These are phyloP conservation scores for Phymastichus coffea DNA, from an alignment of 1,140 invertebrate species.

Conservation along the genomic window DNA sequence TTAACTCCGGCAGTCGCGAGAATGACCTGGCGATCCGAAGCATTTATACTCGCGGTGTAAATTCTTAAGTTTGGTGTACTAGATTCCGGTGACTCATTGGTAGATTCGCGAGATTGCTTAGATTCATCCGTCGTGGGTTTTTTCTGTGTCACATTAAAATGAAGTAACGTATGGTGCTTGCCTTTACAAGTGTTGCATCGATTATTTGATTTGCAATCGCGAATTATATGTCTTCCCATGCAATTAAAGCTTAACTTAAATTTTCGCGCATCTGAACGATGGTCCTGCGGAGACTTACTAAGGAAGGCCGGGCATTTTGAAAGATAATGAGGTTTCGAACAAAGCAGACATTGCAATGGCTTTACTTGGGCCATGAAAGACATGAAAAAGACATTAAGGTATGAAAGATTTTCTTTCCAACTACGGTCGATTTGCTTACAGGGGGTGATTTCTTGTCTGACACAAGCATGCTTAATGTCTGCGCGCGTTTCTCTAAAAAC, in stretches of 20 bases:
- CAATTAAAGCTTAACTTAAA: slow-evolving; percentile 21
- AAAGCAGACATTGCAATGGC: neutral
- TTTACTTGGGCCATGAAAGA: neutral
- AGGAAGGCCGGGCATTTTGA: slow-evolving; percentile 2
- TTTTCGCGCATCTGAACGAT: neutral
- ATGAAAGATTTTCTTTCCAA: too few species aligned
- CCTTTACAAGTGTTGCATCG: neutral
- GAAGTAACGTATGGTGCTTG: slow-evolving; percentile 2
- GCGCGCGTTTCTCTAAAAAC: slow-evolving; percentile 9
- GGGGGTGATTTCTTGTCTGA: neutral
- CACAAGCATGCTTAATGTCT: neutral
- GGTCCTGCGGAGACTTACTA: slow-evolving; percentile 1
- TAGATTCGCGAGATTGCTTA: too few species aligned
- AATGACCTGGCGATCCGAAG: neutral
- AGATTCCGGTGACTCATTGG: too few species aligned
- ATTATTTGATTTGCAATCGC: neutral
- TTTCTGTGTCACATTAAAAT: neutral
- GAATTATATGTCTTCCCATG: neutral
- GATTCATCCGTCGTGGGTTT: neutral
- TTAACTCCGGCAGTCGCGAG: neutral
- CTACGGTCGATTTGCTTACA: neutral
- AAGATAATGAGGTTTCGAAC: neutral
- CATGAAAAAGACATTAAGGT: too few species aligned
- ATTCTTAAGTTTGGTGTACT: neutral
- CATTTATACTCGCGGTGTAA: neutral